Evolutionary conservation across 2,113 vertebrate genomes (phyloP), one percentile per base, ranked within the genome.

Genomic region (Oncorhynchus clarkii): DNA sequence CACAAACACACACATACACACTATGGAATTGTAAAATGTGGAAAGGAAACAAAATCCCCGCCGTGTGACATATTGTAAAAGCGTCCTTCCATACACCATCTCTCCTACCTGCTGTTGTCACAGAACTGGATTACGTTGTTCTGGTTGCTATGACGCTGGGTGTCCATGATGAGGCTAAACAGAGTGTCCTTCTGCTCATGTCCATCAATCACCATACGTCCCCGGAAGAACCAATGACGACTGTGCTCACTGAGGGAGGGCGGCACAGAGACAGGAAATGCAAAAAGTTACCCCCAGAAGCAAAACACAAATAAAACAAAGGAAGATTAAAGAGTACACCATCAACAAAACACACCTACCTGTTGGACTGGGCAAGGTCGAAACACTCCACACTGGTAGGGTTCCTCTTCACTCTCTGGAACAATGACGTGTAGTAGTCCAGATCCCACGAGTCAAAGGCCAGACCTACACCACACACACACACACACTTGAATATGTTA

Each of bases 141-240:
- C 69, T 90, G 92, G 86, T 97, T 96, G 71, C 95, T 96, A 73
- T 89, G 90, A 16, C 34, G 82, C 92, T 97, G 96, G 0, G 97
- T 98, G 66, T 91, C 93, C 95, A 97, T 96, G 80, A 98, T 94
- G 74, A 95, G 91, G 66, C 95, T 94, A 72, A 98, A 96, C 2
- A 98, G 92, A 0, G 95, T 95, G 39, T 90, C 90, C 2, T 87
- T 45, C 84, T 94, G 80, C 85, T 93, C 92, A 80, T 87, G 78
- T n/a, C 95, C 95, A 0, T 97, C 94, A 12, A 98, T 80, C 45
- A 92, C 48, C 86, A 98, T 93, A 8, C 81, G 90, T 0, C 97
- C 97, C 18, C 95, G 94, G 85, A 98, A 98, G 91, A 98, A 97
- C 97, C 97, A 98, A 77, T 98, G 97, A 14, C 97, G 95, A 73